A percentile compares a stretch with the other conserved stretches of the same genome.
Conservation (phyloP, 2,797 vertebrate genomes). For the Sebastes variabilis region DNA sequence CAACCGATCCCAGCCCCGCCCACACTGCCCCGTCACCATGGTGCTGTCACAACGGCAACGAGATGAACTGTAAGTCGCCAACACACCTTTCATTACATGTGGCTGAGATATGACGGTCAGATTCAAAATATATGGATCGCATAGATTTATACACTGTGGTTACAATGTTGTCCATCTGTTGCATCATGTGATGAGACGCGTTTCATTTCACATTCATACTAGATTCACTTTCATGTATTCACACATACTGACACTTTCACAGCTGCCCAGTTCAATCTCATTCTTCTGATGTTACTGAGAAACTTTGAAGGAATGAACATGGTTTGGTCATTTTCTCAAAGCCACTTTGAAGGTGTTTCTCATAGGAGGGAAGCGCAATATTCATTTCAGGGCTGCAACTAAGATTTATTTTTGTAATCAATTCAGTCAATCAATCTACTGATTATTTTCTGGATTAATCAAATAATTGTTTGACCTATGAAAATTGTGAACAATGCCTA, state of each 20-base stretch:
- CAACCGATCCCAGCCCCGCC: constrained; percentile 59
- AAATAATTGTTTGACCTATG: neutral
- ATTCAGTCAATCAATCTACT: neutral
- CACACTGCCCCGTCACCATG: constrained; percentile 87
- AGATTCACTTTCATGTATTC: neutral
- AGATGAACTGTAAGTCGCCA: constrained; percentile 95
- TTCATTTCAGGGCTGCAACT: neutral
- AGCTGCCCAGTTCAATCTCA: neutral
- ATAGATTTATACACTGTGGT: neutral
- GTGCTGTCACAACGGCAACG: constrained; percentile 99
- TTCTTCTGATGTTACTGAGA: neutral
- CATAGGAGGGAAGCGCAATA: neutral
- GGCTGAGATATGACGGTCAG: neutral
- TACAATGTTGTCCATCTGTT: neutral
- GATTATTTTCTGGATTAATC: neutral
- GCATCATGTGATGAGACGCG: neutral
- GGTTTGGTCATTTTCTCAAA: neutral
- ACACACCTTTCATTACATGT: neutral
- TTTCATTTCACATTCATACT: neutral
- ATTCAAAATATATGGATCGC: neutral
- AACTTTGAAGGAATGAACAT: neutral
- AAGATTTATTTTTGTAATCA: neutral
- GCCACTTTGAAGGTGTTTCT: neutral
- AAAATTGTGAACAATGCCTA: neutral
- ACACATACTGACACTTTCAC: neutral